Conservation (phyloP, 2,888 invertebrate genomes). For the Yponomeuta malinellus region DNA sequence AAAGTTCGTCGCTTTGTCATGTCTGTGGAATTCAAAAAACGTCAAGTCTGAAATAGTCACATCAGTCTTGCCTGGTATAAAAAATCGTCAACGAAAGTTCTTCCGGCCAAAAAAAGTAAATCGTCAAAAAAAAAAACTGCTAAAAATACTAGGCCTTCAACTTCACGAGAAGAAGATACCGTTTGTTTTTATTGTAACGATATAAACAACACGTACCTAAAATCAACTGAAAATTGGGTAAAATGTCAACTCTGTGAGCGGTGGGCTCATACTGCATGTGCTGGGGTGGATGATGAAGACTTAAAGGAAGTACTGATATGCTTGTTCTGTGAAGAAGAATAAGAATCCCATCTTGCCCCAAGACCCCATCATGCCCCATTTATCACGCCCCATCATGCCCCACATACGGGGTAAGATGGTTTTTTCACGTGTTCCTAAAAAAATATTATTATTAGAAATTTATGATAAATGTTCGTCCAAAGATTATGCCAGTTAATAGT, state of each 20-base stretch:
- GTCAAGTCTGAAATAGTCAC: no score
- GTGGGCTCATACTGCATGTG: slow-evolving; percentile 26
- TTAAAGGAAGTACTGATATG: slow-evolving; percentile 26
- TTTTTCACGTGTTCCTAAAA: slow-evolving; percentile 18
- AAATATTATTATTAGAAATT: slow-evolving; percentile 16
- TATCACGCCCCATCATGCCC: slow-evolving; percentile 17
- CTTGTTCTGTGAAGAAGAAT: slow-evolving; percentile 21
- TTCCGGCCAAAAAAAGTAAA: slow-evolving; percentile 6
- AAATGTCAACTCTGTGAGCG: slow-evolving; percentile 19
- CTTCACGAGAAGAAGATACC: slow-evolving; percentile 16
- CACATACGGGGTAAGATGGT: slow-evolving; percentile 23
- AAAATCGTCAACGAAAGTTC: no score
- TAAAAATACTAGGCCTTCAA: slow-evolving; percentile 8
- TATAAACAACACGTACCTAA: slow-evolving; percentile 20
- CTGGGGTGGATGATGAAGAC: slow-evolving; percentile 27
- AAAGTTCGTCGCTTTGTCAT: no score
- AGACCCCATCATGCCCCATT: no score
- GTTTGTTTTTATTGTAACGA: slow-evolving; percentile 18
- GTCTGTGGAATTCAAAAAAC: no score
- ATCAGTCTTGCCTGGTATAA: no score
- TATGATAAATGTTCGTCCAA: slow-evolving; percentile 22
- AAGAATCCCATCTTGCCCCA: slow-evolving; percentile 20
- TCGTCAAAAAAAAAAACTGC: slow-evolving; percentile 14
- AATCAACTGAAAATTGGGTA: slow-evolving; percentile 21
- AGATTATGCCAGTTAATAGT: slow-evolving; percentile 24